phyloP scores from a whole-genome alignment of 2,113 vertebrate genomes.

The Mellivora capensis region DNA sequence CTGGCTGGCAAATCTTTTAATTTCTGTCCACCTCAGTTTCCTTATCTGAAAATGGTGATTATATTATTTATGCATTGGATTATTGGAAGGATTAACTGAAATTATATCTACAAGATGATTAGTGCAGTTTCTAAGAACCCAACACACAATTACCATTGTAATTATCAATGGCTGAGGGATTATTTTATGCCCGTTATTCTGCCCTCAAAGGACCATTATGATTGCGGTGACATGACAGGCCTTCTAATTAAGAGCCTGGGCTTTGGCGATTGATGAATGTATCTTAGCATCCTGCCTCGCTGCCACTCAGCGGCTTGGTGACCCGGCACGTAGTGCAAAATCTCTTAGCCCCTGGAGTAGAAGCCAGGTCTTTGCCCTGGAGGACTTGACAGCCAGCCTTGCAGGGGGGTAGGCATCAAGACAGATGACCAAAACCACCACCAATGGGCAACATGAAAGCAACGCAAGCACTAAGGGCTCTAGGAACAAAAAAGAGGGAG shows the following conservation, averaged over 20 bases:
- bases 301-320: not conserved
- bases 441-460: not conserved
- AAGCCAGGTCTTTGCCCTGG: not conserved
- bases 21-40: not conserved
- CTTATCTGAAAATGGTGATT: not conserved
- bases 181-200: slow-evolving; percentile 50
- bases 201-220: not conserved
- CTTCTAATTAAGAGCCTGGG: slow-evolving; percentile 49
- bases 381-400: not conserved
- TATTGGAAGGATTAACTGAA: not conserved
- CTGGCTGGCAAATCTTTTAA: not conserved
- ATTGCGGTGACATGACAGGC: not conserved
- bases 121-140: not conserved
- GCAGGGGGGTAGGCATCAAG: not conserved
- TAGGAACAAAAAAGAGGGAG: not conserved
- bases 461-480: not conserved
- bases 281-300: not conserved
- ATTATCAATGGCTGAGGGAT: not conserved
- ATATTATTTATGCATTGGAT: not conserved
- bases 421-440: not conserved
- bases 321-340: not conserved
- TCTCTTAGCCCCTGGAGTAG: not conserved
- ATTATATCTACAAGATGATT: not conserved
- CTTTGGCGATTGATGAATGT: not conserved
- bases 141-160: slow-evolving; percentile 32